These are phyloP conservation scores for Panulirus ornatus DNA, from an alignment of 1,140 invertebrate genomes.

Conservation along the genomic window DNA sequence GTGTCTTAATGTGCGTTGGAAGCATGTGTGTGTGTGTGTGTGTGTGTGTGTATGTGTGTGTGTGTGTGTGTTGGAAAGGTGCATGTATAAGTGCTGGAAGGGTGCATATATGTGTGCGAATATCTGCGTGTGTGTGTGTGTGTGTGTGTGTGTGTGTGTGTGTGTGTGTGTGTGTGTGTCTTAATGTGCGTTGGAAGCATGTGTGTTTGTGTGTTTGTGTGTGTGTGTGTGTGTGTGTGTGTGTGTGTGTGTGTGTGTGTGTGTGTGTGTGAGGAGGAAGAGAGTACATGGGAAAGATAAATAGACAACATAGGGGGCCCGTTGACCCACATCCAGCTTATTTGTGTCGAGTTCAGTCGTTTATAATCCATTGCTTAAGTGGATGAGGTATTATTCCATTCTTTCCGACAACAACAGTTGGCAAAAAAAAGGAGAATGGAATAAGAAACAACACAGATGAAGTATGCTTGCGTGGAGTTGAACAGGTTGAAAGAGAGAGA, in stretches of 20 bases:
- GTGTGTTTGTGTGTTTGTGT: slow-evolving; percentile 24
- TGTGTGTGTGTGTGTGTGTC: slow-evolving; percentile 16
- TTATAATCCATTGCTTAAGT: too few relatives aligned
- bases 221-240: slow-evolving; percentile 1
- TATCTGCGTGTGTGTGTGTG: not conserved
- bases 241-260: slow-evolving; percentile 15
- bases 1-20: too few relatives aligned
- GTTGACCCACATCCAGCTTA: too few relatives aligned
- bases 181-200: too few relatives aligned
- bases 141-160: slow-evolving; percentile 7
- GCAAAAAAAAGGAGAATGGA: too few relatives aligned
- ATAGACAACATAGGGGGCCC: too few relatives aligned
- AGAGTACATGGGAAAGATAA: too few relatives aligned
- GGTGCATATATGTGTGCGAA: not conserved
- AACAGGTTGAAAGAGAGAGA: not conserved
- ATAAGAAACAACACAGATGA: too few relatives aligned
- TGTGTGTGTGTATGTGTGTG: slow-evolving; percentile 22
- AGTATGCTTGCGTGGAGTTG: too few relatives aligned
- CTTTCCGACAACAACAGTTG: too few relatives aligned
- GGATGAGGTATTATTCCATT: too few relatives aligned
- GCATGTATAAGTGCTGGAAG: not conserved
- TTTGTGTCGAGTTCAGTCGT: too few relatives aligned
- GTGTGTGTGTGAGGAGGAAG: slow-evolving; percentile 21
- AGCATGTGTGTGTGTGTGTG: slow-evolving; percentile 20
- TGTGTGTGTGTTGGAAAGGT: not conserved